Conservation (phyloP, 2,797 vertebrate species). For the Hybognathus amarus region DNA sequence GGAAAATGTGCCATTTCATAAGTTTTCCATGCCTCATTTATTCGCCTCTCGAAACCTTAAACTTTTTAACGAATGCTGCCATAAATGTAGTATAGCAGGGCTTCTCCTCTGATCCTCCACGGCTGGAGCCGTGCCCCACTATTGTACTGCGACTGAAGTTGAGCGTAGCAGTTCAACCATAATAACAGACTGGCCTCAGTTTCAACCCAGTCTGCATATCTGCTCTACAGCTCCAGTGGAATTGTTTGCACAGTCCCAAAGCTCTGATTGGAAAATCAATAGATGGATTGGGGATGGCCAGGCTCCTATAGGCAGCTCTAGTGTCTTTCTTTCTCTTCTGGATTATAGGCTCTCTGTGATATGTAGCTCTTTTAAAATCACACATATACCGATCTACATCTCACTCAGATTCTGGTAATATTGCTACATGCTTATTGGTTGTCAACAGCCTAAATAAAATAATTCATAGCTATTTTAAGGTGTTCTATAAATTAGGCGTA, state of each 20-base stretch:
- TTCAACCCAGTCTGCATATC: constrained; percentile 56
- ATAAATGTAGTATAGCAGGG: constrained; percentile 56
- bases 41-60: constrained; percentile 50
- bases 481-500: neutral
- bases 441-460: neutral
- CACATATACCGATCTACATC: neutral
- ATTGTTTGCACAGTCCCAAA: constrained; percentile 58
- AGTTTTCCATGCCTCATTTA: constrained; percentile 60
- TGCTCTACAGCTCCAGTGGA: constrained; percentile 52
- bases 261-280: constrained; percentile 56
- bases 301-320: neutral
- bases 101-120: constrained; percentile 52
- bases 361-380: constrained; percentile 12
- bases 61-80: constrained; percentile 52
- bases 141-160: constrained; percentile 54
- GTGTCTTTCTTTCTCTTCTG: neutral
- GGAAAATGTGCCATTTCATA: constrained; percentile 59
- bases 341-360: neutral
- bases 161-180: constrained; percentile 49
- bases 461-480: neutral
- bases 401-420: neutral
- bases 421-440: neutral
- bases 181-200: constrained; percentile 58
- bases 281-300: constrained; percentile 42
- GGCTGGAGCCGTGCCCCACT: constrained; percentile 58